Evolutionary conservation across 2,113 vertebrate species (phyloP).

Genomic region (Sinocyclocheilus rhinocerous): DNA sequence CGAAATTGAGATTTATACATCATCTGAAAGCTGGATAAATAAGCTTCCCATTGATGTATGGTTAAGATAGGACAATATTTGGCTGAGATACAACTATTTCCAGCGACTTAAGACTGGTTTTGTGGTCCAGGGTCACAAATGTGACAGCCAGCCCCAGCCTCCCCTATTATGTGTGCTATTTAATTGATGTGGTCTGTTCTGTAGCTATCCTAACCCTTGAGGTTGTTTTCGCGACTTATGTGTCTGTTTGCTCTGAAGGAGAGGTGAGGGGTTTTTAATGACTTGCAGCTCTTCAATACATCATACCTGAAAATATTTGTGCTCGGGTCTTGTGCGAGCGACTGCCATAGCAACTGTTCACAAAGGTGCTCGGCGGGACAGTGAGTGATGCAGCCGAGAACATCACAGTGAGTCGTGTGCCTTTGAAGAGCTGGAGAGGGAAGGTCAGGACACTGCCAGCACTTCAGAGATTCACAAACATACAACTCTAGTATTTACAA

Average conservation of each 20-base stretch:
- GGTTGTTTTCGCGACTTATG: not conserved
- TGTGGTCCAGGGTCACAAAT: too few relatives aligned
- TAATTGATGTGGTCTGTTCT: constrained; percentile 19
- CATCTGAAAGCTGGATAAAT: too few relatives aligned
- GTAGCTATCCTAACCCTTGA: not conserved
- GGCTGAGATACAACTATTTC: too few relatives aligned
- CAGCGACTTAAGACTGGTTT: too few relatives aligned
- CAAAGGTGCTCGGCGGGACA: constrained; percentile 19
- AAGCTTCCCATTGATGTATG: too few relatives aligned
- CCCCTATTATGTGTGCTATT: not conserved
- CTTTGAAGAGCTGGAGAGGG: constrained; percentile 40
- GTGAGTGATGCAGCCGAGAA: constrained; percentile 28
- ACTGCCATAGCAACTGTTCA: constrained; percentile 39
- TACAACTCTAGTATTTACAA: constrained; percentile 2
- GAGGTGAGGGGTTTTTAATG: constrained; percentile 33
- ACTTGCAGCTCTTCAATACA: constrained; percentile 34
- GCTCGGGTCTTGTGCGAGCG: not conserved
- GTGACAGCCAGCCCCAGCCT: not conserved
- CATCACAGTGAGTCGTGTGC: constrained; percentile 5
- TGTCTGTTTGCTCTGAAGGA: constrained; percentile 20
- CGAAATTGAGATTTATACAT: too few relatives aligned
- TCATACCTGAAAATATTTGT: constrained; percentile 28
- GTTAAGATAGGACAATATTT: too few relatives aligned
- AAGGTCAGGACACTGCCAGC: constrained; percentile 32
- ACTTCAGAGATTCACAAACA: constrained; percentile 29